These are phyloP conservation scores for Amphilophus citrinellus DNA, from an alignment of 2,113 vertebrate species.

Conservation along the genomic window DNA sequence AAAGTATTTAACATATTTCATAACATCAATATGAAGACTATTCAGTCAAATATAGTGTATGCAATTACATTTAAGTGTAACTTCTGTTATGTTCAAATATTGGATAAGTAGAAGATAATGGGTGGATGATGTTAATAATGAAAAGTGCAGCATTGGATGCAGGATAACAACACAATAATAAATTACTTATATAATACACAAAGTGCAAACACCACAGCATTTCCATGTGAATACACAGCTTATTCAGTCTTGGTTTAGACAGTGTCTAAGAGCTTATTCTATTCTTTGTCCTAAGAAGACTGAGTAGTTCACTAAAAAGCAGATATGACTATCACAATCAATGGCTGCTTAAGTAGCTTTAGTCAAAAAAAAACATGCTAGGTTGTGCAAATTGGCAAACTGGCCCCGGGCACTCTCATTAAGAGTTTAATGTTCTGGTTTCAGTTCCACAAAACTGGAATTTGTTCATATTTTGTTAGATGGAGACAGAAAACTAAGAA, in stretches of 20 bases:
- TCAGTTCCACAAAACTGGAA: background rate
- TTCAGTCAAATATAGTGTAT: background rate
- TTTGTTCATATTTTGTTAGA: background rate
- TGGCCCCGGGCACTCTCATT: background rate
- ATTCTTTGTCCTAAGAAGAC: background rate
- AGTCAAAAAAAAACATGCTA: rapidly evolving
- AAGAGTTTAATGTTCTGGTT: background rate
- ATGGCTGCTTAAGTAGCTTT: too few species aligned
- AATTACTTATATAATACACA: background rate
- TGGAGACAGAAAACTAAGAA: background rate
- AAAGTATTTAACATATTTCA: background rate
- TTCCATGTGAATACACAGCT: background rate
- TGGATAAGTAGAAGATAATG: too few species aligned
- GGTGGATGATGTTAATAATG: too few species aligned
- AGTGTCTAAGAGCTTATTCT: background rate
- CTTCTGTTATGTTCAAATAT: too few species aligned
- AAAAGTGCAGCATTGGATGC: background rate
- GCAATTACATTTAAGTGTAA: background rate
- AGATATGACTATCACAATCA: background rate
- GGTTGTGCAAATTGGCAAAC: background rate
- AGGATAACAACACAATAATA: background rate
- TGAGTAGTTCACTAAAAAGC: background rate
- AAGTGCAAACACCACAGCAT: background rate
- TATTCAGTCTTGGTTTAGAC: background rate
- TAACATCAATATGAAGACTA: background rate